phyloP scores from a whole-genome alignment of 2,888 invertebrate genomes.

The Poecilus cupreus region DNA sequence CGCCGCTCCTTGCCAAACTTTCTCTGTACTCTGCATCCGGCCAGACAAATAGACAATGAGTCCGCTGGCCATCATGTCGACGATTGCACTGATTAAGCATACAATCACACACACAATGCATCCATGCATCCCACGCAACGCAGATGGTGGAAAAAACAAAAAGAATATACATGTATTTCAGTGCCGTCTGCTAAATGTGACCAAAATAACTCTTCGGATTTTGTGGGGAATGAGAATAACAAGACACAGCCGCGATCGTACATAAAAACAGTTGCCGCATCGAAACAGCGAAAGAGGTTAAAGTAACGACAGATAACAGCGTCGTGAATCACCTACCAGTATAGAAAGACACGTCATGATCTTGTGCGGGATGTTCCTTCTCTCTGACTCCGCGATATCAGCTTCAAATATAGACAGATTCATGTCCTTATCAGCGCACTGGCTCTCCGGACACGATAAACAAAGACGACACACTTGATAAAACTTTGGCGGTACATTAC shows the following conservation, averaged over 20 bases:
- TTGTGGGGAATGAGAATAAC: conserved; percentile 43
- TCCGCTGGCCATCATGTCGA: background rate
- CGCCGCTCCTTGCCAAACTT: conserved; percentile 71
- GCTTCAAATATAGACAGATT: conserved; percentile 85
- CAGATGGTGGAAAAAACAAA: conserved; percentile 67
- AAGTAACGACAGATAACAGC: conserved; percentile 53
- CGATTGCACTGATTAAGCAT: conserved; percentile 66
- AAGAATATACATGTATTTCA: conserved; percentile 70
- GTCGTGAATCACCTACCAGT: conserved; percentile 79
- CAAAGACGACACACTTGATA: conserved; percentile 95
- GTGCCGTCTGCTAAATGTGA: conserved; percentile 62
- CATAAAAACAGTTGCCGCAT: conserved; percentile 57
- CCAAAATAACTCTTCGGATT: conserved; percentile 47
- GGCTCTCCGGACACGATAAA: conserved; percentile 81
- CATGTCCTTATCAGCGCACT: conserved; percentile 83
- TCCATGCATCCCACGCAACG: conserved; percentile 67
- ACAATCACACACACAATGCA: conserved; percentile 68
- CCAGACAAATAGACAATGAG: conserved; percentile 49
- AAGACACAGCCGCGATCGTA: background rate
- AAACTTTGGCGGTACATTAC: conserved; percentile 91
- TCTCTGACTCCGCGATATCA: conserved; percentile 79
- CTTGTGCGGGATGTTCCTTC: conserved; percentile 75
- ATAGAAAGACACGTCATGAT: conserved; percentile 87
- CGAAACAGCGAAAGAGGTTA: conserved; percentile 54
- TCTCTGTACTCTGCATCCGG: conserved; percentile 66